Conservation (phyloP, 2,888 invertebrate genomes). For the Hemicrepidius hirtus region DNA sequence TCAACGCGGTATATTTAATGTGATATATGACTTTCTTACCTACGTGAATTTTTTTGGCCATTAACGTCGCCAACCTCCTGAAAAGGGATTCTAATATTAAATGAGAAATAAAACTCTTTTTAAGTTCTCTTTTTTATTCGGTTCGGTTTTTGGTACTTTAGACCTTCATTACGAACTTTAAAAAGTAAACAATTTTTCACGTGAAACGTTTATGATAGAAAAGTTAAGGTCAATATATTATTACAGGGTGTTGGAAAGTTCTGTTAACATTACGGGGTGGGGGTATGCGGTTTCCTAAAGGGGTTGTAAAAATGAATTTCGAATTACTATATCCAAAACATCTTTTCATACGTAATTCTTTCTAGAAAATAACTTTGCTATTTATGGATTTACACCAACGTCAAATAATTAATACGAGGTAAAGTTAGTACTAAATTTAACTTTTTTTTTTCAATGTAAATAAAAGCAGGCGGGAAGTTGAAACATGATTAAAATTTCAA, state of each 20-base stretch:
- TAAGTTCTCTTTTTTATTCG: neutral
- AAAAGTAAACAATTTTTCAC: neutral
- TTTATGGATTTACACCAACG: too few species aligned
- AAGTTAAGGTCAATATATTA: too few species aligned
- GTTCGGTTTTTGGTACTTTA: neutral
- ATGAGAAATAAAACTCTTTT: conserved; percentile 14
- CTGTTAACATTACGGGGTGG: too few species aligned
- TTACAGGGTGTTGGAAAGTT: too few species aligned
- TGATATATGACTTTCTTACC: conserved; percentile 13
- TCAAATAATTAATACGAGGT: too few species aligned
- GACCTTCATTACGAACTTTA: neutral
- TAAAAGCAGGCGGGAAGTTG: neutral
- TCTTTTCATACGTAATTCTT: too few species aligned
- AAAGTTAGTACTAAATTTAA: neutral
- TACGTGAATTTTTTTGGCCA: conserved; percentile 18
- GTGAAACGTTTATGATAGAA: too few species aligned
- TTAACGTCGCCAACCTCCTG: neutral
- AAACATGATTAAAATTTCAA: conserved; percentile 19
- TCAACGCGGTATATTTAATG: neutral
- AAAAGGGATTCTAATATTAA: conserved; percentile 10
- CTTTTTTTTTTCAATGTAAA: conserved; percentile 7
- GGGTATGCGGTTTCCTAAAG: too few species aligned
- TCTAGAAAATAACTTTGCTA: too few species aligned
- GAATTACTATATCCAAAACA: too few species aligned
- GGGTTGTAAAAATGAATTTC: too few species aligned